Percentiles rank a stretch among this genome's conserved stretches.
These are phyloP conservation scores for Timandra comae DNA, from an alignment of 2,888 invertebrate species.

Conservation along the genomic window DNA sequence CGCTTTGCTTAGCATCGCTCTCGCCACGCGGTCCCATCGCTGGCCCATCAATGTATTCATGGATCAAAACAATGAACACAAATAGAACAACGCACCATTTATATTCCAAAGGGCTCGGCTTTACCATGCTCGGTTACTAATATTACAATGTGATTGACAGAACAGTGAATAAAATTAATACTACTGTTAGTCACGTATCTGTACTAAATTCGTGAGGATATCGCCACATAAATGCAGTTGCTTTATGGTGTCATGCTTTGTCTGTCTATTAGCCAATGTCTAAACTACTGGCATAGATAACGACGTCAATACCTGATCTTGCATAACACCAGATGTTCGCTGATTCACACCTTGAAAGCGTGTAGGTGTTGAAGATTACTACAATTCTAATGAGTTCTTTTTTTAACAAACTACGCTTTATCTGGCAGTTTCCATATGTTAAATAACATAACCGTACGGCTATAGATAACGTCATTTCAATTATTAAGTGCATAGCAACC, in stretches of 20 bases:
- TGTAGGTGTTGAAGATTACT: constrained; percentile 46
- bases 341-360: constrained; percentile 41
- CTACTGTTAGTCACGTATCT: too few relatives aligned
- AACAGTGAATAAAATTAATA: too few relatives aligned
- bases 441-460: constrained; percentile 8
- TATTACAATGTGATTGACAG: constrained; percentile 18
- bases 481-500: constrained; percentile 4
- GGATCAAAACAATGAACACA: constrained; percentile 36
- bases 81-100: constrained; percentile 30
- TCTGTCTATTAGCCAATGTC: constrained; percentile 17
- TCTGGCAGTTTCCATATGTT: constrained; percentile 6
- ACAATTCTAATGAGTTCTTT: constrained; percentile 33
- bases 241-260: constrained; percentile 1
- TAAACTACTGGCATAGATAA: constrained; percentile 15
- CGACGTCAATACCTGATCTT: constrained; percentile 24
- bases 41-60: constrained; percentile 27
- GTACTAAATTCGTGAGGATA: too few relatives aligned
- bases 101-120: constrained; percentile 28
- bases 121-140: constrained; percentile 29
- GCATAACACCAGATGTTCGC: constrained; percentile 57
- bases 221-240: too few relatives aligned
- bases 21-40: constrained; percentile 18
- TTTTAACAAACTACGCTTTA: constrained; percentile 12
- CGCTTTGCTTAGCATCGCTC: constrained; percentile 32
- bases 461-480: constrained; percentile 7